A percentile compares a stretch with the other conserved stretches of the same genome.
Conservation (phyloP, 2,797 vertebrate species). For the Lemur catta region DNA sequence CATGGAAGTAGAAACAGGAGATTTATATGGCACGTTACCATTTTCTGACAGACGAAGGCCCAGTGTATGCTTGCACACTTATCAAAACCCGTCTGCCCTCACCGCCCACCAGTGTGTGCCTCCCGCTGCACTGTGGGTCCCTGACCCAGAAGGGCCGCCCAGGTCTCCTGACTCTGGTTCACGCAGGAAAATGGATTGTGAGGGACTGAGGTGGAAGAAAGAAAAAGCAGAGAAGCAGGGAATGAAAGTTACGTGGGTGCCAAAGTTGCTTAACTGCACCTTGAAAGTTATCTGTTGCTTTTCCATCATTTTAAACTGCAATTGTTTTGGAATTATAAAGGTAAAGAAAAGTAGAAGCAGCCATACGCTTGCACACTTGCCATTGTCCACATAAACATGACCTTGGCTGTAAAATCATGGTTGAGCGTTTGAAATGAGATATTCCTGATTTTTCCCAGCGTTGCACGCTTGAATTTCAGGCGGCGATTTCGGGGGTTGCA, state of each 20-base stretch:
- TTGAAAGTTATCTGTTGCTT: not conserved
- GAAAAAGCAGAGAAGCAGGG: not conserved
- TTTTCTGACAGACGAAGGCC: not conserved
- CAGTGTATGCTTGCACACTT: not conserved
- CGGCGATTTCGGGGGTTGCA: not conserved
- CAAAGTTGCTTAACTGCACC: not conserved
- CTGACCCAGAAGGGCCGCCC: not conserved
- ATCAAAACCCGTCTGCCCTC: not conserved
- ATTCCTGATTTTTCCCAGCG: not conserved
- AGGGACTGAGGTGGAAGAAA: not conserved
- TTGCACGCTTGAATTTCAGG: not conserved
- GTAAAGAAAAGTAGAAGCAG: not conserved
- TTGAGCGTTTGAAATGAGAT: not conserved
- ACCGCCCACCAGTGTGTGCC: rapidly evolving
- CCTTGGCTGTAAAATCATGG: not conserved
- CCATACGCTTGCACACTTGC: not conserved
- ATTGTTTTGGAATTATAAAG: not conserved
- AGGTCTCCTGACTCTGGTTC: not conserved
- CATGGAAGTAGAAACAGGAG: not conserved
- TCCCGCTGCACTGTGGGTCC: not conserved
- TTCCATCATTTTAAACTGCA: not conserved
- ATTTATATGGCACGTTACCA: not conserved
- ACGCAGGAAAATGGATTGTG: rapidly evolving
- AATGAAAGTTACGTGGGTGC: not conserved
- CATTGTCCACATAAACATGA: not conserved